Percentiles rank a stretch among this genome's conserved stretches.
Evolutionary conservation across 2,888 invertebrate genomes (phyloP).

Genomic region (Balanococcus diminutus): DNA sequence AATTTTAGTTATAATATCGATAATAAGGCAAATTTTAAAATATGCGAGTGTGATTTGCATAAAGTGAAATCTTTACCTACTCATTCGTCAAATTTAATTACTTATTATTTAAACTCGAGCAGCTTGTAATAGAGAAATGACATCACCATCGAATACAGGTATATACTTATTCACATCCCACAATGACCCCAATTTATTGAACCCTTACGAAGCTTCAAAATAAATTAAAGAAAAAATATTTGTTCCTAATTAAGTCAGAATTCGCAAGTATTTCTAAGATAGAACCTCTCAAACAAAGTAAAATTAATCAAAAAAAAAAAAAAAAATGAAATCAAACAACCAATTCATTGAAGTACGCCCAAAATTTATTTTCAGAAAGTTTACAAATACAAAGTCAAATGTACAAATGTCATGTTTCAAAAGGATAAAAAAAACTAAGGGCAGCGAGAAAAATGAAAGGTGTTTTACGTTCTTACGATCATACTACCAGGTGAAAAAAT

Average conservation of each 20-base stretch:
- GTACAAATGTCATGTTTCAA: conserved; percentile 18
- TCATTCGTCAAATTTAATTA: background rate
- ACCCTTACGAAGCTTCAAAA: background rate
- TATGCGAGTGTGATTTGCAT: background rate
- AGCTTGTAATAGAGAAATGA: background rate
- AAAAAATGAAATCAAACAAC: background rate
- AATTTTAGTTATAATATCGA: background rate
- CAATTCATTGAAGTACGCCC: background rate
- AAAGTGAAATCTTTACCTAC: background rate
- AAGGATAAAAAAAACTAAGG: background rate
- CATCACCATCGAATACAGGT: background rate
- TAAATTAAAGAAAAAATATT: too few species aligned
- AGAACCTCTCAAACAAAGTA: too few species aligned
- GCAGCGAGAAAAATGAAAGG: background rate
- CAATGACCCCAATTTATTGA: background rate
- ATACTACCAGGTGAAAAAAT: background rate
- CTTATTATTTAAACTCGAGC: background rate
- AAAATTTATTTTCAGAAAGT: background rate
- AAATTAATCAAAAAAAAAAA: too few species aligned
- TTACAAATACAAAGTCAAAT: background rate
- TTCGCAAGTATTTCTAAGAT: too few species aligned
- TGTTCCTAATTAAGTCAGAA: too few species aligned
- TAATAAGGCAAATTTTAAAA: background rate
- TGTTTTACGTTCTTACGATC: background rate
- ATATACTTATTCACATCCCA: background rate